These are phyloP conservation scores for Eleginops maclovinus DNA, from an alignment of 2,113 vertebrate genomes.

Conservation along the genomic window DNA sequence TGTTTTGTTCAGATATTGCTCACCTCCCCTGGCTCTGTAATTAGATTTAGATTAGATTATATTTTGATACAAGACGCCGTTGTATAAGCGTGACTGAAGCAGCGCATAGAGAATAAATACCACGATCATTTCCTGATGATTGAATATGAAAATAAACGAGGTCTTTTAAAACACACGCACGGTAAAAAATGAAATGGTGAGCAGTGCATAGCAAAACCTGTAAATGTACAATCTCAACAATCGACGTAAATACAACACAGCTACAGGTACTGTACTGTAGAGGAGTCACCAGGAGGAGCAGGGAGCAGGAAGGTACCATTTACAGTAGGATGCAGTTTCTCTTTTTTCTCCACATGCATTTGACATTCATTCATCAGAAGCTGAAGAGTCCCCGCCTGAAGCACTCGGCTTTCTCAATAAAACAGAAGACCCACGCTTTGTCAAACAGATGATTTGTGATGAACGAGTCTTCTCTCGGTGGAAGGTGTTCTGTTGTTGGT, in stretches of 20 bases:
- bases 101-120: constrained; percentile 35
- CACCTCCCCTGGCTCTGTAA: too few species aligned
- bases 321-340: constrained; percentile 50
- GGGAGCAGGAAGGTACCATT: constrained; percentile 61
- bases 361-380: constrained; percentile 15
- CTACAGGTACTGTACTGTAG: constrained; percentile 63
- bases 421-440: too few species aligned
- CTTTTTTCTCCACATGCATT: constrained; percentile 27
- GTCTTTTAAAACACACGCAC: neutral
- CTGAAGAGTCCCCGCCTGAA: neutral
- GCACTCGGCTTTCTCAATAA: constrained; percentile 8
- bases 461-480: neutral
- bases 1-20: too few species aligned
- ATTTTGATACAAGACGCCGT: too few species aligned
- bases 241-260: constrained; percentile 65
- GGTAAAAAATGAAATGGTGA: constrained; percentile 16
- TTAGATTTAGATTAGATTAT: too few species aligned
- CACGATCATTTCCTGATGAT: constrained; percentile 20
- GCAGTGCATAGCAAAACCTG: constrained; percentile 73
- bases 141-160: constrained; percentile 46
- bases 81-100: constrained; percentile 51
- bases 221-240: constrained; percentile 57
- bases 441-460: constrained; percentile 1
- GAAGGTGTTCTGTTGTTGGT: constrained; percentile 18
- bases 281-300: constrained; percentile 62